Base-by-base conservation (phyloP, 2,888 invertebrate genomes). In the Blastobasis lacticolella region DNA sequence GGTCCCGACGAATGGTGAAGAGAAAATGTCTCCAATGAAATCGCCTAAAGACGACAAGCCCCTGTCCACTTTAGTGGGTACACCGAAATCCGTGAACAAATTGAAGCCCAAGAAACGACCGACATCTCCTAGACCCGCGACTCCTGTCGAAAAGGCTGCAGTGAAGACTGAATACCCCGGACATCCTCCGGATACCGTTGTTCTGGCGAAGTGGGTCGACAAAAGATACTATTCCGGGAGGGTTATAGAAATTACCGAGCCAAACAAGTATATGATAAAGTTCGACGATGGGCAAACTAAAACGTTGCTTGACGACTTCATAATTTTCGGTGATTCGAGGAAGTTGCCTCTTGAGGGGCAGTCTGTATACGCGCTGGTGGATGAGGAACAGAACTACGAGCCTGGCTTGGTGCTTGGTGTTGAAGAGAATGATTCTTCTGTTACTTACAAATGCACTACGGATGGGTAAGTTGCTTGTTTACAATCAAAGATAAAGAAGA, bases 191-290 rank as follows among this genome's bases (percentile, higher is more conserved):
- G 88, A 87, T 5, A 89, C 88, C 0, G 80, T 82, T 0, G 92
- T 92, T 0, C 82, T 92, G 59, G 93, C 92, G 0, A 91, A 91
- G 69, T 93, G 93, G 92, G 90, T 90, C 0, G 92, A 93, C 65
- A 91, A 90, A 62, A 89, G 91, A 55, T 92, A 92, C 60, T 93
- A 93, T 61, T 91, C 92, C 0, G 93, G 92, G 0, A 89, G 78
- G 67, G 90, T 92, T 0, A 71, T 84, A 7, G 90, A 89, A 58
- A 90, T 90, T 48, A 87, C 89, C 0, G 88, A 90, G 49, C 88
- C 83, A 0, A 89, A 89, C 37, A 92, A 92, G 63, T 92, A 90
- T 71, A 77, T 90, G 58, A 90, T 93, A 41, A 75, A 90, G 69
- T 92, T 92, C 59, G 91, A 91, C 50, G 92, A 92, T 63, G 91